Evolutionary conservation across 2,888 invertebrate species (phyloP).

Genomic region (Lacanobia wlatinum): DNA sequence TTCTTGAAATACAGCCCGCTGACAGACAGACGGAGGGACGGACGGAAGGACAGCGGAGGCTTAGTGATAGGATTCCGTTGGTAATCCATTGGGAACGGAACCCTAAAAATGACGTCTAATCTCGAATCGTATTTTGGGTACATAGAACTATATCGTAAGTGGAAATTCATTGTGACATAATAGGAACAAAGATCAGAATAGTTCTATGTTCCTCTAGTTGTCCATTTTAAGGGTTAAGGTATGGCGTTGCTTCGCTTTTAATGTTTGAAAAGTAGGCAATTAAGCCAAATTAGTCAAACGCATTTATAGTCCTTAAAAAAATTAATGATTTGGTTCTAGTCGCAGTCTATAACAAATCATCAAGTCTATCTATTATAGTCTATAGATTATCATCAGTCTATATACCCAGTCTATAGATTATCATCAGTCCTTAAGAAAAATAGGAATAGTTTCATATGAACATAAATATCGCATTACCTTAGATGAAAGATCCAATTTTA

Average conservation of each 20-base stretch:
- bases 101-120: constrained; percentile 43
- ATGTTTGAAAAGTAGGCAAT: too few species aligned
- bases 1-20: too few species aligned
- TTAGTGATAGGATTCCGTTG: too few species aligned
- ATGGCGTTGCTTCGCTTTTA: too few species aligned
- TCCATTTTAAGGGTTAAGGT: neutral
- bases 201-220: neutral
- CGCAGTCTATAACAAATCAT: neutral
- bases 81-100: too few species aligned
- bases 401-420: too few species aligned
- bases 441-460: neutral
- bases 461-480: constrained; percentile 74
- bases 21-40: too few species aligned
- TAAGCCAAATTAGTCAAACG: too few species aligned
- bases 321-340: neutral
- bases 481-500: constrained; percentile 88
- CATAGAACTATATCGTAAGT: neutral
- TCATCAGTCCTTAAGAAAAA: neutral
- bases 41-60: too few species aligned
- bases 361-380: too few species aligned
- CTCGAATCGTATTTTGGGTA: neutral
- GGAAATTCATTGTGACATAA: neutral
- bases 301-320: too few species aligned
- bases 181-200: neutral
- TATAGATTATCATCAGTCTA: too few species aligned